These are phyloP conservation scores for Craniophora ligustri DNA, from an alignment of 2,888 invertebrate species.

Conservation along the genomic window DNA sequence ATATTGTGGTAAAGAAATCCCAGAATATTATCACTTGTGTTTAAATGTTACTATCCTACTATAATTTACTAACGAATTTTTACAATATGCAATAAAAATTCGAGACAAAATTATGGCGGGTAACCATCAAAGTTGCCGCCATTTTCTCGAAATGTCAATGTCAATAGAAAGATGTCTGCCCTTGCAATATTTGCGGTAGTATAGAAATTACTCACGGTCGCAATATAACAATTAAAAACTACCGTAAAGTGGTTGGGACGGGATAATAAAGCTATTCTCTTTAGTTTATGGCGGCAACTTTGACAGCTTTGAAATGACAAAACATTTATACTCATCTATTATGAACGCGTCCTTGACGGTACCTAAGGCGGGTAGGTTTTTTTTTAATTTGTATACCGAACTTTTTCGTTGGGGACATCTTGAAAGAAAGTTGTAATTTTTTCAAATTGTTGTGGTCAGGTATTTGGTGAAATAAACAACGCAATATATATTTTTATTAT, in stretches of 20 bases:
- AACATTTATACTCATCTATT: conserved; percentile 59
- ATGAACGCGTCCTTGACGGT: conserved; percentile 52
- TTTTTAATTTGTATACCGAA: conserved; percentile 18
- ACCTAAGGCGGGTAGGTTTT: conserved; percentile 34
- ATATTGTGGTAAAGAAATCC: conserved; percentile 22
- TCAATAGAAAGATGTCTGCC: conserved; percentile 61
- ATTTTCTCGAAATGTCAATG: conserved; percentile 52
- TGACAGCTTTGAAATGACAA: conserved; percentile 61
- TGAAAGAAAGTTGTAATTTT: conserved; percentile 56
- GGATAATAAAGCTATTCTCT: conserved; percentile 68
- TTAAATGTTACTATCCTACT: conserved; percentile 22
- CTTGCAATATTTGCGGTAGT: conserved; percentile 73
- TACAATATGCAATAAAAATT: conserved; percentile 48
- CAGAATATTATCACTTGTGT: conserved; percentile 34
- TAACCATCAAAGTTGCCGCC: conserved; percentile 52
- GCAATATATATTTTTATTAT: conserved; percentile 51
- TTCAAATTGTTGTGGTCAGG: conserved; percentile 47
- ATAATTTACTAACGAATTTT: conserved; percentile 43
- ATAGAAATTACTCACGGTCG: conserved; percentile 72
- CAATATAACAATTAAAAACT: conserved; percentile 79
- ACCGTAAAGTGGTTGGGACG: conserved; percentile 76
- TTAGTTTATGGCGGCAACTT: conserved; percentile 58
- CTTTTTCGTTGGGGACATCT: conserved; percentile 21
- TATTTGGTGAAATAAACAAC: conserved; percentile 42
- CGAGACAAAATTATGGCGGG: conserved; percentile 52